Evolutionary conservation across 2,888 invertebrate genomes (phyloP).

Genomic region (Scaptomyza flava): DNA sequence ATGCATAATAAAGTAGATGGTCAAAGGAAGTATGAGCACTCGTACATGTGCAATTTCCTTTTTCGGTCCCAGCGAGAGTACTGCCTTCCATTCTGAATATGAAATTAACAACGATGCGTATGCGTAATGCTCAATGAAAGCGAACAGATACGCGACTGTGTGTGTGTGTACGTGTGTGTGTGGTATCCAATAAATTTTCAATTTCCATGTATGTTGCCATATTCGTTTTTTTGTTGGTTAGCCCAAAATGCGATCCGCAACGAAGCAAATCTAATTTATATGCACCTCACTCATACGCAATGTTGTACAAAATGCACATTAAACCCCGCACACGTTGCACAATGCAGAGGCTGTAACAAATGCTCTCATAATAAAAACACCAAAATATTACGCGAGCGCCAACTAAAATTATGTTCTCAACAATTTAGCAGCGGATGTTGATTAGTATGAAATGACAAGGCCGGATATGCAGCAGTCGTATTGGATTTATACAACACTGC

Average conservation of each 20-base stretch:
- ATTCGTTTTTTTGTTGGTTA: slow-evolving; percentile 2
- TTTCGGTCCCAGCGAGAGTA: slow-evolving; percentile 16
- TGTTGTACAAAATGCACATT: slow-evolving; percentile 31
- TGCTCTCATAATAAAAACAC: slow-evolving; percentile 26
- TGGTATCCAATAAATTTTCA: slow-evolving; percentile 69
- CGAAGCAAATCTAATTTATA: slow-evolving; percentile 70
- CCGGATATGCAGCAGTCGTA: slow-evolving; percentile 62
- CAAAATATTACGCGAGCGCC: slow-evolving; percentile 32
- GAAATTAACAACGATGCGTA: slow-evolving; percentile 75
- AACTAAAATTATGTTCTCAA: slow-evolving; percentile 28
- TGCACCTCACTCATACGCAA: slow-evolving; percentile 67
- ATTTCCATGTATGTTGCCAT: slow-evolving; percentile 51
- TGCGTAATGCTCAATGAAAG: slow-evolving; percentile 58
- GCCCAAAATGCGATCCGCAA: slow-evolving; percentile 26
- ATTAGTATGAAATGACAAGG: slow-evolving; percentile 78
- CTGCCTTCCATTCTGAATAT: slow-evolving; percentile 61
- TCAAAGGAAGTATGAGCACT: slow-evolving; percentile 15
- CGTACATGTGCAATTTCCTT: slow-evolving; percentile 53
- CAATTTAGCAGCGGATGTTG: slow-evolving; percentile 68
- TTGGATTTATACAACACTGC: background rate
- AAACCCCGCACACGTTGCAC: slow-evolving; percentile 27
- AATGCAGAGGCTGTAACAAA: slow-evolving; percentile 41
- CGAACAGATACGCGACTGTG: slow-evolving; percentile 7
- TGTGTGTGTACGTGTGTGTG: background rate
- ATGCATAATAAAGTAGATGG: slow-evolving; percentile 59